Conservation (phyloP, 2,113 vertebrate genomes). For the Falco punctatus region DNA sequence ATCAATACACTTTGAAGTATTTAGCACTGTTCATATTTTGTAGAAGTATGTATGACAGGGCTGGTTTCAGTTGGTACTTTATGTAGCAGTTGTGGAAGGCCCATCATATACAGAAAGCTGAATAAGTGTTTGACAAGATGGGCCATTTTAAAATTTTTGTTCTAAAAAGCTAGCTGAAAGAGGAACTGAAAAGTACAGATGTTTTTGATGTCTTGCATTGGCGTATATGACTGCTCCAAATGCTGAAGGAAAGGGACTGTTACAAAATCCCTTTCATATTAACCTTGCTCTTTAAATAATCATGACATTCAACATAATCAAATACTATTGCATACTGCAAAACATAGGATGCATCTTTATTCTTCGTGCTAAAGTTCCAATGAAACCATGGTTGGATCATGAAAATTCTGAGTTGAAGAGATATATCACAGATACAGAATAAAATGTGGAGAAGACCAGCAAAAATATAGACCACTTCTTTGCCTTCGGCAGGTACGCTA, state of each 20-base stretch:
- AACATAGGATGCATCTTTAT: not conserved
- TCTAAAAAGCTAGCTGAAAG: slow-evolving; percentile 14
- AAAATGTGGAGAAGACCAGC: not conserved
- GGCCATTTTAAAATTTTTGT: slow-evolving; percentile 51
- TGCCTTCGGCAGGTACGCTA: not conserved
- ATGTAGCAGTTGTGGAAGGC: slow-evolving; percentile 47
- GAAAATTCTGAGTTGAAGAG: not conserved
- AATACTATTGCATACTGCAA: slow-evolving; percentile 21
- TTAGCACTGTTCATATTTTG: slow-evolving; percentile 75
- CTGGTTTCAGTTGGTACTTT: slow-evolving; percentile 70
- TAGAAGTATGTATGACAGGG: slow-evolving; percentile 60
- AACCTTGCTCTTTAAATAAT: slow-evolving; percentile 20
- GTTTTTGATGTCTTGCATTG: not conserved
- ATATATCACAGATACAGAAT: not conserved
- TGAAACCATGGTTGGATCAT: not conserved
- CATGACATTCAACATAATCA: not conserved
- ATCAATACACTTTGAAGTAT: slow-evolving; percentile 75
- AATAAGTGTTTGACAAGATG: slow-evolving; percentile 67
- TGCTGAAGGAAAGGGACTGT: not conserved
- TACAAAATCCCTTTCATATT: not conserved
- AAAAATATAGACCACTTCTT: not conserved
- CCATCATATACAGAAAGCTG: slow-evolving; percentile 47
- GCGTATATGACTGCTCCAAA: not conserved
- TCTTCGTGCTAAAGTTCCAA: not conserved
- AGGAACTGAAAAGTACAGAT: not conserved